Percentiles rank a stretch among this genome's conserved stretches.
Conservation (phyloP, 2,888 invertebrate genomes). For the Catocala fraxini region DNA sequence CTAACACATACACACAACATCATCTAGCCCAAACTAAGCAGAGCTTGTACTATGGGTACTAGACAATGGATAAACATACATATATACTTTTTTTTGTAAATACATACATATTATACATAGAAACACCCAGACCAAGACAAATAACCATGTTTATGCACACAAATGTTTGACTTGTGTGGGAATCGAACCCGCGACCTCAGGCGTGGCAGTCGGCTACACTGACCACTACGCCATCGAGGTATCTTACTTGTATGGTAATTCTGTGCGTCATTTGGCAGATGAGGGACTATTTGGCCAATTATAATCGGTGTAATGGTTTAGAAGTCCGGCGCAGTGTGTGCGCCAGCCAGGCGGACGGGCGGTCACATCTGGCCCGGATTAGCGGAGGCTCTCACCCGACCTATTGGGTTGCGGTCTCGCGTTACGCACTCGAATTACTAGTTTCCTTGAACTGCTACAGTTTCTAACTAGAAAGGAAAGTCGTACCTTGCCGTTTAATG, state of each 20-base stretch:
- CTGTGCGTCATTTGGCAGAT: slow-evolving; percentile 76
- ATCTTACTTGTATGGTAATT: slow-evolving; percentile 14
- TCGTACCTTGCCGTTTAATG: slow-evolving; percentile 39
- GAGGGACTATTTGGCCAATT: slow-evolving; percentile 70
- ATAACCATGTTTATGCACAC: no score
- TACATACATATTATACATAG: no score
- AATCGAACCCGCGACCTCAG: no score
- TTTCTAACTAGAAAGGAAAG: slow-evolving; percentile 65
- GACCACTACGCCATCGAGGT: no score
- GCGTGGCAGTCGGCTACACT: no score
- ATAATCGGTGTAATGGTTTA: slow-evolving; percentile 84
- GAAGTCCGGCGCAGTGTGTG: slow-evolving; percentile 75
- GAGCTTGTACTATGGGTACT: no score
- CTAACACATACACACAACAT: no score
- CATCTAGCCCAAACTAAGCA: no score
- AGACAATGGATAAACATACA: no score
- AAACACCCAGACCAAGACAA: no score
- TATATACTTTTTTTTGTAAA: no score
- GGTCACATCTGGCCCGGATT: slow-evolving; percentile 76
- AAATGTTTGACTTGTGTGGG: no score
- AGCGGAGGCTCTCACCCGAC: slow-evolving; percentile 62
- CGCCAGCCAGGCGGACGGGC: slow-evolving; percentile 51
- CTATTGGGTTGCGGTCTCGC: slow-evolving; percentile 74
- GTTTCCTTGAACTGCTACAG: slow-evolving; percentile 64
- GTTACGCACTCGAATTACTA: slow-evolving; percentile 71